Evolutionary conservation across 30 jellyfish, hydroid and myxozoan species (phyloP), one percentile per base, ranked within the genome.

Genomic region (Sanderia malayensis): DNA sequence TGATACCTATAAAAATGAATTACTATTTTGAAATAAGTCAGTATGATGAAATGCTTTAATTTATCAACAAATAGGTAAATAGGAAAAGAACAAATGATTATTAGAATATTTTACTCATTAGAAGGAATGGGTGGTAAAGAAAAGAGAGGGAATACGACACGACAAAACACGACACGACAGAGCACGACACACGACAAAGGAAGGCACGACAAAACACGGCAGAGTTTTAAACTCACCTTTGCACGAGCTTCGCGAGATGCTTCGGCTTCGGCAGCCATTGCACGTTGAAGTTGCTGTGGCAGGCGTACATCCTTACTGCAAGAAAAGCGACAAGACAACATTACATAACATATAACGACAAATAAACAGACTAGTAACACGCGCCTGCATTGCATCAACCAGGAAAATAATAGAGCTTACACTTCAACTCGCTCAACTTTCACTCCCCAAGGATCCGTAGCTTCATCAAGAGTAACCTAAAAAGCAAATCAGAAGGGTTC

Each of bases 221-320:
- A n/a, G n/a, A n/a, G n/a, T n/a, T n/a, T n/a, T n/a, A n/a, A n/a
- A 63, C 87, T 44, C 4, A 89, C 97, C 94, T 89, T 89, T 6
- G 97, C 97, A 31, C 90, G 76, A 21, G 97, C 97, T 74, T 89
- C 97, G 17, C 95, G 93, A 31, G 97, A 81, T 20, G 97, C 97
- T 67, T 89, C 97, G 2, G 97, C 97, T 76, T 89, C 97, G 21
- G 97, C 97, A 44, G 97, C 97, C 97, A 89, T 89, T 31, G 95
- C 97, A 57, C 97, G 93, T 70, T 89, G 97, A 20, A 89, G 72
- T 63, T 89, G 97, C 45, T 89, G 97, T 6, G 97, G 97, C 44
- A 89, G 79, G 19, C 97, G 88, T 2, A 89, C 97, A 53, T 89
- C 97, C 58, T 86, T 86, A 67, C 94, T 82, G 79, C 21, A 67